These are phyloP conservation scores for Trogon surrucura DNA, from an alignment of 2,113 vertebrate species.

Conservation along the genomic window DNA sequence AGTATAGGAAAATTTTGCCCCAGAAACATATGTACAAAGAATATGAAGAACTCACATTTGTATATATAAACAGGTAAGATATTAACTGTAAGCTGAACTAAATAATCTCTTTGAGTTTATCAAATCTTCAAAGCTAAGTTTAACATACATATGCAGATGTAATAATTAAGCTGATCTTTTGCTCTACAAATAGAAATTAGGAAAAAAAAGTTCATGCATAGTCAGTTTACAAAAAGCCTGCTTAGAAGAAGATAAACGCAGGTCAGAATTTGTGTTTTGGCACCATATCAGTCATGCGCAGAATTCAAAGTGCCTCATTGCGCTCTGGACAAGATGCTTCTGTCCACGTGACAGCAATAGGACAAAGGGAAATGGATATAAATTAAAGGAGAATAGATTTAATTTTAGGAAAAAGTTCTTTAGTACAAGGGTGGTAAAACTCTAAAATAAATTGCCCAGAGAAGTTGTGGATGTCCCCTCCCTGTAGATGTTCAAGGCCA, in stretches of 20 bases:
- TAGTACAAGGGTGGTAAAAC: no score
- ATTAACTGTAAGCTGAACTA: not conserved
- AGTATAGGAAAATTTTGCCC: not conserved
- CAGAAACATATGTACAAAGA: not conserved
- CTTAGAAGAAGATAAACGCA: slow-evolving; percentile 21
- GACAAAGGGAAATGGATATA: no score
- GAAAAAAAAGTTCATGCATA: slow-evolving; percentile 16
- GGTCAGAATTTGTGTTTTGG: slow-evolving; percentile 29
- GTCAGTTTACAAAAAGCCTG: slow-evolving; percentile 26
- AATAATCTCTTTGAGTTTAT: not conserved
- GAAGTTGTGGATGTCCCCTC: no score
- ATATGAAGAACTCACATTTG: not conserved
- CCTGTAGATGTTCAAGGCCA: no score
- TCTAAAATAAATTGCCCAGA: no score
- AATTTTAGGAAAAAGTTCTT: no score
- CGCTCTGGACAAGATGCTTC: slow-evolving; percentile 14
- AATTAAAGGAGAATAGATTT: no score
- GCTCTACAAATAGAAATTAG: not conserved
- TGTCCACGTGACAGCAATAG: not conserved
- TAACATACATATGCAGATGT: not conserved
- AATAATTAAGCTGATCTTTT: not conserved
- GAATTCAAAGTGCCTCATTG: not conserved
- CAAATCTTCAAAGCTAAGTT: not conserved
- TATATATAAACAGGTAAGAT: not conserved
- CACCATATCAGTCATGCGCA: slow-evolving; percentile 24